Evolutionary conservation across 2,113 vertebrate genomes (phyloP).

Genomic region (Ctenomys sociabilis): DNA sequence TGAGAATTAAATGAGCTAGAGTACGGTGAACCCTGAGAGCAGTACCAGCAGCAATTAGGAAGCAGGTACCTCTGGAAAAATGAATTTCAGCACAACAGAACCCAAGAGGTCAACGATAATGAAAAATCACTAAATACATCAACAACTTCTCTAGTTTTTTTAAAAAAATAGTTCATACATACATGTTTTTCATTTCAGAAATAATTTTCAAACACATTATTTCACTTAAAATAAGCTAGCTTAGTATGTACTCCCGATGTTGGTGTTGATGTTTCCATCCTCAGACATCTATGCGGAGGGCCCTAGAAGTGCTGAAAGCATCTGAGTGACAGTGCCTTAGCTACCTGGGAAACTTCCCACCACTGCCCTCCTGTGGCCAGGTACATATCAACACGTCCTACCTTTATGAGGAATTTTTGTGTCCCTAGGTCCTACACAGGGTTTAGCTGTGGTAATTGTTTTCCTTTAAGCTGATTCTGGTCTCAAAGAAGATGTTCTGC

Average conservation of each 20-base stretch:
- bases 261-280: not conserved
- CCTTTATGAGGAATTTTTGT: too few relatives aligned
- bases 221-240: not conserved
- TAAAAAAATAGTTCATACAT: not conserved
- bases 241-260: not conserved
- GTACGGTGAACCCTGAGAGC: too few relatives aligned
- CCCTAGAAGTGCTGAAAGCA: not conserved
- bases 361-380: slow-evolving; percentile 55
- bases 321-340: accelerated
- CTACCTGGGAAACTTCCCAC: not conserved
- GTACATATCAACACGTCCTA: not conserved
- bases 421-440: accelerated
- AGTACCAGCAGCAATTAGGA: not conserved
- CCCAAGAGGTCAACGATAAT: not conserved
- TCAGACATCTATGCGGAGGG: not conserved
- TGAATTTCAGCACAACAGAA: not conserved
- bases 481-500: not conserved
- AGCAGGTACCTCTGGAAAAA: not conserved
- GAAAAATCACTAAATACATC: not conserved
- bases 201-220: not conserved
- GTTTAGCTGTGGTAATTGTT: not conserved
- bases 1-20: not conserved
- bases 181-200: not conserved
- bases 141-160: not conserved
- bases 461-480: not conserved